Conservation (phyloP, 2,113 vertebrate genomes). For the Delphinapterus leucas region DNA sequence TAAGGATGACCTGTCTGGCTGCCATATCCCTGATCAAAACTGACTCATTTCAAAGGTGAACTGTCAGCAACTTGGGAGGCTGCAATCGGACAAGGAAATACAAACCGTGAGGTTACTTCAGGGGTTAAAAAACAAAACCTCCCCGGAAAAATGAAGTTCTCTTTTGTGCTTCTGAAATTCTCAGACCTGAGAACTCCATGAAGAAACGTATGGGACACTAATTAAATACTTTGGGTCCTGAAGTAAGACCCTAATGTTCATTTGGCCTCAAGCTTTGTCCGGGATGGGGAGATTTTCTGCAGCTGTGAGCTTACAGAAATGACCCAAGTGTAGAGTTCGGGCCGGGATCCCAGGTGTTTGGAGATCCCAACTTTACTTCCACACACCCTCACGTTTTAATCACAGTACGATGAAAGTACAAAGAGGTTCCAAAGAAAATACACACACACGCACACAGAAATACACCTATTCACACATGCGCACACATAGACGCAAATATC, state of each 20-base stretch:
- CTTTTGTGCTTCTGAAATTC: slow-evolving; percentile 49
- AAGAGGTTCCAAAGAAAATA: background rate
- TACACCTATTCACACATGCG: background rate
- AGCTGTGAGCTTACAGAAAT: background rate
- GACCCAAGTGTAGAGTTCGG: background rate
- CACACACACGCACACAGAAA: too few relatives aligned
- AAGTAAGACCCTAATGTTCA: background rate
- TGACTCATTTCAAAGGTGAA: slow-evolving; percentile 63
- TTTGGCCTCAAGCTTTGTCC: background rate
- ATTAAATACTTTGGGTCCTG: background rate
- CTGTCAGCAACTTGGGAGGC: slow-evolving; percentile 55
- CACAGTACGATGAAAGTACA: background rate
- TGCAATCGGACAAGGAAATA: slow-evolving; percentile 42
- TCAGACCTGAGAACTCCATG: background rate
- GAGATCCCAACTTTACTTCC: background rate
- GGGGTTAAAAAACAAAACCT: slow-evolving; percentile 57
- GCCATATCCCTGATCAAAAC: slow-evolving; percentile 67
- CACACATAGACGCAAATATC: background rate
- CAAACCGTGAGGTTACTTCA: slow-evolving; percentile 55
- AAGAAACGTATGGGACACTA: background rate
- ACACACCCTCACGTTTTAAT: background rate
- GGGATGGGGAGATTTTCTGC: background rate
- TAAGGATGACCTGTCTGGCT: slow-evolving; percentile 54
- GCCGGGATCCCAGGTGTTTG: background rate
- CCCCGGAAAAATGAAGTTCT: background rate